Percentiles rank a stretch among this genome's conserved stretches.
Conservation (phyloP, 2,113 vertebrate species). For the Chiloscyllium plagiosum region DNA sequence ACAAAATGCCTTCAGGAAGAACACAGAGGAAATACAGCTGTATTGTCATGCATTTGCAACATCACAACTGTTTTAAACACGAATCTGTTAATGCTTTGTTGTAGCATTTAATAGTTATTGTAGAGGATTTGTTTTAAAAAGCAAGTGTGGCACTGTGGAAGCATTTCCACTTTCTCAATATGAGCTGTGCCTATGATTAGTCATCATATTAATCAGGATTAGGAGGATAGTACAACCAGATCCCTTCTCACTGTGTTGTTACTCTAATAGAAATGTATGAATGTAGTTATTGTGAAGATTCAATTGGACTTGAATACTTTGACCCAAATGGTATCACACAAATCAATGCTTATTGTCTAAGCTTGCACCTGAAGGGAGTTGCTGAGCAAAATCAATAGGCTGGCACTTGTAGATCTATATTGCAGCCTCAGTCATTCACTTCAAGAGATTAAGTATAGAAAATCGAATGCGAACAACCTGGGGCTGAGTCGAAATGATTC, state of each 20-base stretch:
- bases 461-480: background rate
- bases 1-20: background rate
- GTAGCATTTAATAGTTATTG: background rate
- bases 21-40: background rate
- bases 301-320: background rate
- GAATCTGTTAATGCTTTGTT: background rate
- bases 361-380: background rate
- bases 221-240: background rate
- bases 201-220: background rate
- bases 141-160: background rate
- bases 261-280: background rate
- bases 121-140: background rate
- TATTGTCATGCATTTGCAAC: background rate
- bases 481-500: background rate
- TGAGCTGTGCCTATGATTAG: background rate
- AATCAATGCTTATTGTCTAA: background rate
- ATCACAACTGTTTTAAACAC: constrained; percentile 5
- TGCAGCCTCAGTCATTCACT: background rate
- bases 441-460: background rate
- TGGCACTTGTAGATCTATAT: background rate
- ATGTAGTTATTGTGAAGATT: background rate
- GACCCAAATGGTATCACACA: background rate
- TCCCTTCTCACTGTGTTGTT: background rate
- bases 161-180: background rate
- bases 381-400: background rate